Evolutionary conservation across 2,797 vertebrate genomes (phyloP).

Genomic region (Paedocypris micromegethes): DNA sequence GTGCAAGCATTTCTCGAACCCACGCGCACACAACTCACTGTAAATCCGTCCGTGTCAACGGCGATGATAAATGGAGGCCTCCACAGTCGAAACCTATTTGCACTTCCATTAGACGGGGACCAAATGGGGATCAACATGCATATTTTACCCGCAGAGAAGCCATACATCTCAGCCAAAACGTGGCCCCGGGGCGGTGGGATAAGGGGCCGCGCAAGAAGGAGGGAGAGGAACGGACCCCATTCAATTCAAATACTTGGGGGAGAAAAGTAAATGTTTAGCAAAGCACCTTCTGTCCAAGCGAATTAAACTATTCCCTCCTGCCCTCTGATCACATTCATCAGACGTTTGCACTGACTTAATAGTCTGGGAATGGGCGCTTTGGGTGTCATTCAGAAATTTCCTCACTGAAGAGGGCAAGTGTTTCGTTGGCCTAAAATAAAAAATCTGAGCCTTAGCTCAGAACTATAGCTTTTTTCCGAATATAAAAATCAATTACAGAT

Average conservation of each 20-base stretch:
- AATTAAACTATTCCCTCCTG: slow-evolving; percentile 74
- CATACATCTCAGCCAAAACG: slow-evolving; percentile 74
- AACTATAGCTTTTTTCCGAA: too few relatives aligned
- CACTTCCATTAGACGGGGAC: slow-evolving; percentile 71
- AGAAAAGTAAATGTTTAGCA: slow-evolving; percentile 66
- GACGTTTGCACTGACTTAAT: slow-evolving; percentile 62
- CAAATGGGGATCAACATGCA: slow-evolving; percentile 75
- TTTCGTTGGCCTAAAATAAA: slow-evolving; percentile 1
- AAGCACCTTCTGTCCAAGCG: slow-evolving; percentile 69
- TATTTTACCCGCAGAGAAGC: slow-evolving; percentile 77
- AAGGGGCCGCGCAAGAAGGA: slow-evolving; percentile 60
- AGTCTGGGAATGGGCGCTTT: slow-evolving; percentile 65
- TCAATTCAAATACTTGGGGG: slow-evolving; percentile 69
- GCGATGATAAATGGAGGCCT: slow-evolving; percentile 75
- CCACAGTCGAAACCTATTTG: slow-evolving; percentile 76
- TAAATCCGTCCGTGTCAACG: slow-evolving; percentile 63
- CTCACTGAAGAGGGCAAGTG: slow-evolving; percentile 12
- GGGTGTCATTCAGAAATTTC: slow-evolving; percentile 49
- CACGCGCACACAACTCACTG: slow-evolving; percentile 35
- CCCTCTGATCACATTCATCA: slow-evolving; percentile 67
- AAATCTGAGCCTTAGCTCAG: neutral
- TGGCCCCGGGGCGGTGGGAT: slow-evolving; percentile 66
- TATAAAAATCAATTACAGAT: too few relatives aligned
- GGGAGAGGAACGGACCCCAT: slow-evolving; percentile 59
- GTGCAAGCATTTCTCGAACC: slow-evolving; percentile 13